These are phyloP conservation scores for Tenthredo amoena DNA, from an alignment of 2,888 invertebrate species.

Conservation along the genomic window DNA sequence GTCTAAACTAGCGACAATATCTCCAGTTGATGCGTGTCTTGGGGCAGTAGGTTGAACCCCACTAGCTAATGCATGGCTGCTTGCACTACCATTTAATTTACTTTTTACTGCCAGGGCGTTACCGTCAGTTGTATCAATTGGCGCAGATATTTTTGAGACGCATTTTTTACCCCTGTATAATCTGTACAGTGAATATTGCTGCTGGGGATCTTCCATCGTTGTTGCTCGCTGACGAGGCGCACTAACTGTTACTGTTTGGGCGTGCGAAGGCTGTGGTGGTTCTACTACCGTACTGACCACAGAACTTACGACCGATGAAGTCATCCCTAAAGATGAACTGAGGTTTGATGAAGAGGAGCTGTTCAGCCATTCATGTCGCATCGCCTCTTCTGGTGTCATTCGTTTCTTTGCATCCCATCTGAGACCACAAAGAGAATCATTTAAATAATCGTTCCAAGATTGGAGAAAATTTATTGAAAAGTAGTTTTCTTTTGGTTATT, in stretches of 20 bases:
- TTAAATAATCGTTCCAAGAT: not conserved
- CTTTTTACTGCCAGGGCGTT: slow-evolving; percentile 64
- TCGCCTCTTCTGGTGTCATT: slow-evolving; percentile 94
- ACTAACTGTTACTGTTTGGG: slow-evolving; percentile 69
- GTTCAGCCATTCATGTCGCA: slow-evolving; percentile 92
- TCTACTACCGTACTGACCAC: slow-evolving; percentile 61
- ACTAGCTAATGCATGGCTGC: slow-evolving; percentile 74
- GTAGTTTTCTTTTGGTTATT: too few species aligned
- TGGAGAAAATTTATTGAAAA: not conserved
- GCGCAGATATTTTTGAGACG: slow-evolving; percentile 69
- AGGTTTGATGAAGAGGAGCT: slow-evolving; percentile 79
- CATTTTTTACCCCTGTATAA: slow-evolving; percentile 76
- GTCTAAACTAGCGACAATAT: slow-evolving; percentile 78
- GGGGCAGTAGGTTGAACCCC: slow-evolving; percentile 73
- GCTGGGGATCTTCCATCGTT: slow-evolving; percentile 77
- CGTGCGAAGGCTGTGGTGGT: slow-evolving; percentile 65
- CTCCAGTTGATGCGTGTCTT: slow-evolving; percentile 76
- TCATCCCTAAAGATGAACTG: slow-evolving; percentile 64
- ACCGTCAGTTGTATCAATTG: slow-evolving; percentile 68
- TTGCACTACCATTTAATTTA: slow-evolving; percentile 76
- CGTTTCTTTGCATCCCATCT: slow-evolving; percentile 96
- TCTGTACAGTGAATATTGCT: slow-evolving; percentile 77
- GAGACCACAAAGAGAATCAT: slow-evolving; percentile 55
- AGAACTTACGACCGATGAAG: slow-evolving; percentile 66
- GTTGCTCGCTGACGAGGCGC: slow-evolving; percentile 80